These are phyloP conservation scores for Aurelia coerulea DNA, from an alignment of 30 jellyfish, hydroid and myxozoan species.

Conservation along the genomic window DNA sequence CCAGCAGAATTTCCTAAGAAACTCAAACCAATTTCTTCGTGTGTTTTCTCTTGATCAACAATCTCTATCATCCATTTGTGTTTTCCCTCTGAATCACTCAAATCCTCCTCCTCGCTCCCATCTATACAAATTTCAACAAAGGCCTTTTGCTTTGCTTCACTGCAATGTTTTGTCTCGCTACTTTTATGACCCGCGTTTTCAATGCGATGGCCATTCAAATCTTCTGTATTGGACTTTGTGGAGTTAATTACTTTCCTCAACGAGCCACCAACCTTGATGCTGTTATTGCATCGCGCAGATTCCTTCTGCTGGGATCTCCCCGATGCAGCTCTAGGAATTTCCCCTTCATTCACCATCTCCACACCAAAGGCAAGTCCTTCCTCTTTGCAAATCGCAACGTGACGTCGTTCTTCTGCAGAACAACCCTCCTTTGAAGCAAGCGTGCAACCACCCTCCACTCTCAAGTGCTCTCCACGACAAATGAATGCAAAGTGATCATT, in stretches of 20 bases:
- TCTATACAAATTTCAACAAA: conserved; percentile 58
- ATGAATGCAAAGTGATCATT: no score
- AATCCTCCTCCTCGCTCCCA: conserved; percentile 35
- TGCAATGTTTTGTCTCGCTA: conserved; percentile 43
- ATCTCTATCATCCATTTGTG: conserved; percentile 57
- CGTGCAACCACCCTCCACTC: no score
- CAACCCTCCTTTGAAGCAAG: no score
- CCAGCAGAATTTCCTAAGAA: conserved; percentile 36
- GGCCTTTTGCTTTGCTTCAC: conserved; percentile 48
- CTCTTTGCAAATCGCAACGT: no score
- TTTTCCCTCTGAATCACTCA: conserved; percentile 13
- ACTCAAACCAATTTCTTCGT: conserved; percentile 13
- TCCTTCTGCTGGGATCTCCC: background rate
- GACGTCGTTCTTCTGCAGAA: no score
- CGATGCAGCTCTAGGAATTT: background rate
- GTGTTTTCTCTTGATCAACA: conserved; percentile 15
- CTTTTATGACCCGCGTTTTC: conserved; percentile 8
- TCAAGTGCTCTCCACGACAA: no score
- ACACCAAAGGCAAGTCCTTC: no score
- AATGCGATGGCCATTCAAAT: conserved; percentile 13
- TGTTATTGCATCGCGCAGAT: no score
- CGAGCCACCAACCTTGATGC: background rate
- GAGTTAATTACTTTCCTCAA: conserved; percentile 8
- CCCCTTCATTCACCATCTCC: conserved; percentile 1
- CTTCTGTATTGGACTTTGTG: conserved; percentile 5